These are phyloP conservation scores for Cydia pomonella DNA, from an alignment of 1,140 invertebrate species.

Conservation along the genomic window DNA sequence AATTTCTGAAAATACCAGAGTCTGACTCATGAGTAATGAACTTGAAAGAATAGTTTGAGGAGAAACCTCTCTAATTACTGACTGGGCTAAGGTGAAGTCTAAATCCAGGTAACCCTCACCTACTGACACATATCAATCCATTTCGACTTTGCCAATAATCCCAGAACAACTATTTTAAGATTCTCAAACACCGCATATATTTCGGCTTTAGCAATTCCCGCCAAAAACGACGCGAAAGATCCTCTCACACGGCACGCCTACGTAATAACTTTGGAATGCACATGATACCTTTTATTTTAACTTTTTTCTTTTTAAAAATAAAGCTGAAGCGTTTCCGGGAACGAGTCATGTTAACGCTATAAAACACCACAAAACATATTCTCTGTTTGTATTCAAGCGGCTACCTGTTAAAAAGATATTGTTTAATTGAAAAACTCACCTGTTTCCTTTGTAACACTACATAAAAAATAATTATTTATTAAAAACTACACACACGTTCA, in stretches of 20 bases:
- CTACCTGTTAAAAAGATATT: slow-evolving; percentile 42
- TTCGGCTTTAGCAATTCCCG: slow-evolving; percentile 51
- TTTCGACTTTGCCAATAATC: slow-evolving; percentile 57
- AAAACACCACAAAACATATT: slow-evolving; percentile 29
- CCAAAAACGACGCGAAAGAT: slow-evolving; percentile 50
- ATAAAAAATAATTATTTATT: slow-evolving; percentile 66
- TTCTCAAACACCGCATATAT: slow-evolving; percentile 47
- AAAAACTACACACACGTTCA: slow-evolving; percentile 74
- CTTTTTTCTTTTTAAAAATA: slow-evolving; percentile 64
- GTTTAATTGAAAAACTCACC: slow-evolving; percentile 73
- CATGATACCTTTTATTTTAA: slow-evolving; percentile 68
- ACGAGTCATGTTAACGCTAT: slow-evolving; percentile 41
- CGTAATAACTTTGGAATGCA: slow-evolving; percentile 73
- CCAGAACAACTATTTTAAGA: slow-evolving; percentile 68
- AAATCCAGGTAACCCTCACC: slow-evolving; percentile 75
- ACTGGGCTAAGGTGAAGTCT: slow-evolving; percentile 73
- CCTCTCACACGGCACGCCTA: slow-evolving; percentile 53
- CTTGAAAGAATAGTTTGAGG: slow-evolving; percentile 31
- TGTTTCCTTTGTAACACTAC: slow-evolving; percentile 62
- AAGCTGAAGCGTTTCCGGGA: slow-evolving; percentile 67
- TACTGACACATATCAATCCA: slow-evolving; percentile 66
- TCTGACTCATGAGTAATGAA: slow-evolving; percentile 19
- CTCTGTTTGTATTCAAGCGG: slow-evolving; percentile 35
- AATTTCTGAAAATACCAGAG: not conserved
- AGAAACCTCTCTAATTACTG: slow-evolving; percentile 39